Conservation (phyloP, 2,113 vertebrate genomes). For the Drymodes brunneopygia region DNA sequence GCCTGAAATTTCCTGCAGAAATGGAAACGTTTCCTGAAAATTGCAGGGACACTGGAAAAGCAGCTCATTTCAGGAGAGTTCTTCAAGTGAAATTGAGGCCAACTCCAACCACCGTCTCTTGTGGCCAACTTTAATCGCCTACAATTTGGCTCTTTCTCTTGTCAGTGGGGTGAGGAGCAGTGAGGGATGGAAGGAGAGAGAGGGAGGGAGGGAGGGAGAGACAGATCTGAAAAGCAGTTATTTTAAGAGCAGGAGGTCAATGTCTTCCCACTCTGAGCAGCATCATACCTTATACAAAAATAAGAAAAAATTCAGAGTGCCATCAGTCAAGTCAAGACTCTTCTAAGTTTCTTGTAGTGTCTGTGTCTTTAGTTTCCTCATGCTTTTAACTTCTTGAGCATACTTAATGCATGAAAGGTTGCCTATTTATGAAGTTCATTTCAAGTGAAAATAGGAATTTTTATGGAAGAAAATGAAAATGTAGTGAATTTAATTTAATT, state of each 20-base stretch:
- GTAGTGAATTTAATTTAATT: neutral
- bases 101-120: neutral
- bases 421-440: neutral
- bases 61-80: neutral
- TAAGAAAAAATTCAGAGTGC: neutral
- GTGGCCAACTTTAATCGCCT: fast-evolving
- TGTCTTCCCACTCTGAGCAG: neutral
- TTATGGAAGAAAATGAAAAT: neutral
- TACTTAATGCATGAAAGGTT: neutral
- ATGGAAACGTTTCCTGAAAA: neutral
- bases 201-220: neutral
- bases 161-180: fast-evolving
- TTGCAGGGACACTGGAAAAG: neutral
- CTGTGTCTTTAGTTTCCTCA: neutral
- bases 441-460: neutral
- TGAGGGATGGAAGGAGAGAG: neutral
- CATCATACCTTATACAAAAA: neutral
- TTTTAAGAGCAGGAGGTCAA: neutral
- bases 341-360: neutral
- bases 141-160: neutral
- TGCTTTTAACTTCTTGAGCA: neutral
- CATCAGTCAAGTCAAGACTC: neutral
- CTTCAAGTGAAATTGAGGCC: neutral
- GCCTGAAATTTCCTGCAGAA: neutral
- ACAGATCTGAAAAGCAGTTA: neutral